phyloP scores from a whole-genome alignment of 2,888 invertebrate genomes.

The Scotopteryx bipunctaria region DNA sequence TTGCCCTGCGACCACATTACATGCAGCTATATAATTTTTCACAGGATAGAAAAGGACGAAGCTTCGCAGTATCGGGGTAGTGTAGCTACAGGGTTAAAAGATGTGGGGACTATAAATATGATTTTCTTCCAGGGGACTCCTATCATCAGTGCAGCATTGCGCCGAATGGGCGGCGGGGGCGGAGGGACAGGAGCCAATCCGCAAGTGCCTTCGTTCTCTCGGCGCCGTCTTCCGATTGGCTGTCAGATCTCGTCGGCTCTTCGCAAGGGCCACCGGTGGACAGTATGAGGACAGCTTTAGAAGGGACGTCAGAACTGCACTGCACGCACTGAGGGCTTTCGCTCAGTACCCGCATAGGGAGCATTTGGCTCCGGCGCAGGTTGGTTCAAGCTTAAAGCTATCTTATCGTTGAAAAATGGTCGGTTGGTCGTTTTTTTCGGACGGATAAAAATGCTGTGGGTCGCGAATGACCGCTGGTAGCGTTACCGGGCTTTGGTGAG shows the following conservation, averaged over 20 bases:
- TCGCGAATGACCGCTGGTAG: too few species aligned
- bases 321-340: slow-evolving; percentile 90
- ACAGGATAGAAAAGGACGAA: too few species aligned
- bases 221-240: slow-evolving; percentile 97
- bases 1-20: too few species aligned
- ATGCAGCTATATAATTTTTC: too few species aligned
- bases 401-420: too few species aligned
- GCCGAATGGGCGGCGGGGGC: slow-evolving; percentile 93
- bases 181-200: slow-evolving; percentile 94
- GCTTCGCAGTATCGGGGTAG: too few species aligned
- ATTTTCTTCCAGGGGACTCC: slow-evolving; percentile 86
- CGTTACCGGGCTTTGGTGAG: too few species aligned
- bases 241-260: slow-evolving; percentile 93
- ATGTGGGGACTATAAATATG: background rate
- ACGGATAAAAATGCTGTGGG: too few species aligned
- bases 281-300: slow-evolving; percentile 95
- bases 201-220: slow-evolving; percentile 94
- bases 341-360: slow-evolving; percentile 86
- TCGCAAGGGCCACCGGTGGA: slow-evolving; percentile 93
- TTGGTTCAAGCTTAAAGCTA: slow-evolving; percentile 32
- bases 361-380: slow-evolving; percentile 90
- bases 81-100: too few species aligned
- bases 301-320: slow-evolving; percentile 90
- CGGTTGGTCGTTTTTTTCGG: background rate
- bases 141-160: slow-evolving; percentile 95